phyloP scores from a whole-genome alignment of 2,888 invertebrate species.

The Microctonus hyperodae region DNA sequence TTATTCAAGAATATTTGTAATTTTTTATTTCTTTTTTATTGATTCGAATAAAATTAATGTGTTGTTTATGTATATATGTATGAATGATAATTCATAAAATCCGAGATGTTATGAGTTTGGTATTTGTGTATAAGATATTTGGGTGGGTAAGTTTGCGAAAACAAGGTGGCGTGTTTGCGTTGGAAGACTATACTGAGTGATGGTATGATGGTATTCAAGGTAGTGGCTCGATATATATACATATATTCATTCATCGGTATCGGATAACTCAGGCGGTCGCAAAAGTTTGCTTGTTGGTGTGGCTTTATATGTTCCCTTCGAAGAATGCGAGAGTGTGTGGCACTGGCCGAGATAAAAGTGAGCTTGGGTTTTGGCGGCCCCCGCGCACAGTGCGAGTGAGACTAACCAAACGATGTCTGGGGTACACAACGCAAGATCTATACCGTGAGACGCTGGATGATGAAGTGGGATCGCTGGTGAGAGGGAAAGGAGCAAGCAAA shows the following conservation, averaged over 20 bases:
- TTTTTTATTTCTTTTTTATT: background rate
- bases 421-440: constrained; percentile 23
- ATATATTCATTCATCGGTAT: constrained; percentile 57
- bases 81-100: background rate
- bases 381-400: constrained; percentile 13
- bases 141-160: constrained; percentile 6
- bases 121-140: background rate
- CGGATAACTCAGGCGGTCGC: constrained; percentile 50
- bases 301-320: constrained; percentile 20
- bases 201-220: constrained; percentile 16
- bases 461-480: background rate
- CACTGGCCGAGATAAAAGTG: constrained; percentile 36
- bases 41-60: no score
- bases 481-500: constrained; percentile 11
- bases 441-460: background rate
- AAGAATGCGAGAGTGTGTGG: constrained; percentile 18
- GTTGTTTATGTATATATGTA: background rate
- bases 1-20: background rate
- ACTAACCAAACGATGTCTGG: constrained; percentile 29
- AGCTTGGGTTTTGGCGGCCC: constrained; percentile 25
- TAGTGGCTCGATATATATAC: constrained; percentile 23
- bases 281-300: constrained; percentile 18
- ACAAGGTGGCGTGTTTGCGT: background rate
- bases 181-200: background rate
- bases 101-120: background rate